phyloP scores from a whole-genome alignment of 1,140 invertebrate species.

The Drosophila setifemur region DNA sequence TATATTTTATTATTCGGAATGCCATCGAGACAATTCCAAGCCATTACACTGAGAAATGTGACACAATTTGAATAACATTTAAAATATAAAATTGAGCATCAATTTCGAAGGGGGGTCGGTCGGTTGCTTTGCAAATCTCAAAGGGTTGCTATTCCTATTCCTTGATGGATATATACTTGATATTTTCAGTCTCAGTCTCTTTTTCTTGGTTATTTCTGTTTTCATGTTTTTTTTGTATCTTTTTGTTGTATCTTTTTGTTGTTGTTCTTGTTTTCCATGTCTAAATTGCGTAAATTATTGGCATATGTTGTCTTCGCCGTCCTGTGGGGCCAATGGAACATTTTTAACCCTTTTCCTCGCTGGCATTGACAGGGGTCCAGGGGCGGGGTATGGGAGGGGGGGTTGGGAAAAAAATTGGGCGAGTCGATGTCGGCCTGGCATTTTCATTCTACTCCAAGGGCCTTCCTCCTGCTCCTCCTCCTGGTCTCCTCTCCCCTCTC shows the following conservation, averaged over 20 bases:
- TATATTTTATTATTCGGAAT: background rate
- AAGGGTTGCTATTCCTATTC: background rate
- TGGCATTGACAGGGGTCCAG: slow-evolving; percentile 63
- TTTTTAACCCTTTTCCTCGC: slow-evolving; percentile 73
- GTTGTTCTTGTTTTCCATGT: slow-evolving; percentile 26
- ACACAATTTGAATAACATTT: slow-evolving; percentile 80
- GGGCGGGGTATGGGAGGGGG: background rate
- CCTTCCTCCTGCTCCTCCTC: background rate
- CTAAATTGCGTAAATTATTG: slow-evolving; percentile 77
- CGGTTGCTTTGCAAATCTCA: slow-evolving; percentile 1
- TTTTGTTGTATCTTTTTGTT: slow-evolving; percentile 7
- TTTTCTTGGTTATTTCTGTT: slow-evolving; percentile 5
- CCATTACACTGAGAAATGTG: slow-evolving; percentile 80
- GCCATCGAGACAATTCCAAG: slow-evolving; percentile 71
- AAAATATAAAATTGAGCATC: slow-evolving; percentile 79
- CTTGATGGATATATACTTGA: slow-evolving; percentile 34
- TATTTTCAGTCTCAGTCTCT: background rate
- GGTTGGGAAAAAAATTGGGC: background rate
- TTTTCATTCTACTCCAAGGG: background rate
- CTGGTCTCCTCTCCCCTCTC: background rate
- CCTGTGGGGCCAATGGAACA: slow-evolving; percentile 67
- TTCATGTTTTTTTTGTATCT: slow-evolving; percentile 22
- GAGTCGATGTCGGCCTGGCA: background rate
- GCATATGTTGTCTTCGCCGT: slow-evolving; percentile 71
- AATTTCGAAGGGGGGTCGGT: too few species aligned